phyloP scores from a whole-genome alignment of 2,797 vertebrate species.

The Intellagama lesueurii region DNA sequence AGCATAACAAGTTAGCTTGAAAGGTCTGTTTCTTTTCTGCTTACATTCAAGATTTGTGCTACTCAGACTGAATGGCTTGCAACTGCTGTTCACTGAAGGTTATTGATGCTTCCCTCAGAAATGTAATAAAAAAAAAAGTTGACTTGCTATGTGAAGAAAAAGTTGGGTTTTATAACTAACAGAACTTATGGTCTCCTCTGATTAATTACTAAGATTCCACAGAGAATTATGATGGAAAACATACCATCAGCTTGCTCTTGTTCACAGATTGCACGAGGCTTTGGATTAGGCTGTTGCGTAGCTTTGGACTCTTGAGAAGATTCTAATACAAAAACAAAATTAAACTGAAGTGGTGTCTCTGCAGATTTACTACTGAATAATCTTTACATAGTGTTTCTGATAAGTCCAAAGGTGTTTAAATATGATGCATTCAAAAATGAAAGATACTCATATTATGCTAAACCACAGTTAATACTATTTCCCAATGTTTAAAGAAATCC shows the following conservation, averaged over 20 bases:
- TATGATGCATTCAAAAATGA: constrained; percentile 7
- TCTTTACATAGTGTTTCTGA: neutral
- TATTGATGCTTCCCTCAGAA: constrained; percentile 10
- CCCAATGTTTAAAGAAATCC: constrained; percentile 33
- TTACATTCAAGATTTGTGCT: neutral
- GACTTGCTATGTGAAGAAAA: constrained; percentile 26
- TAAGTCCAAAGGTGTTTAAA: neutral
- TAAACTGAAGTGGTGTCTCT: constrained; percentile 15
- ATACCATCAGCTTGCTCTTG: constrained; percentile 74
- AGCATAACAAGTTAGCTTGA: constrained; percentile 19
- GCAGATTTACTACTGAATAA: constrained; percentile 34
- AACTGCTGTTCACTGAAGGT: neutral
- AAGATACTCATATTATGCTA: constrained; percentile 12
- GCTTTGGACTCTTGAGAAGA: constrained; percentile 64
- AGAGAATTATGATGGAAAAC: constrained; percentile 20
- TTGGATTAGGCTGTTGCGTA: constrained; percentile 43
- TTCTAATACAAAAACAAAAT: constrained; percentile 62
- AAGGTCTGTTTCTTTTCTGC: neutral
- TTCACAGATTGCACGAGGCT: constrained; percentile 49
- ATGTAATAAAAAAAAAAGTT: neutral
- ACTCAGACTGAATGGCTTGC: neutral
- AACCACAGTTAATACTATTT: neutral
- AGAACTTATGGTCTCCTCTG: constrained; percentile 39
- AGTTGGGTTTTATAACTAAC: constrained; percentile 29
- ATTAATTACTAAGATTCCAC: constrained; percentile 30